phyloP scores from a whole-genome alignment of 2,113 vertebrate genomes.

The Scartelaos histophorus region DNA sequence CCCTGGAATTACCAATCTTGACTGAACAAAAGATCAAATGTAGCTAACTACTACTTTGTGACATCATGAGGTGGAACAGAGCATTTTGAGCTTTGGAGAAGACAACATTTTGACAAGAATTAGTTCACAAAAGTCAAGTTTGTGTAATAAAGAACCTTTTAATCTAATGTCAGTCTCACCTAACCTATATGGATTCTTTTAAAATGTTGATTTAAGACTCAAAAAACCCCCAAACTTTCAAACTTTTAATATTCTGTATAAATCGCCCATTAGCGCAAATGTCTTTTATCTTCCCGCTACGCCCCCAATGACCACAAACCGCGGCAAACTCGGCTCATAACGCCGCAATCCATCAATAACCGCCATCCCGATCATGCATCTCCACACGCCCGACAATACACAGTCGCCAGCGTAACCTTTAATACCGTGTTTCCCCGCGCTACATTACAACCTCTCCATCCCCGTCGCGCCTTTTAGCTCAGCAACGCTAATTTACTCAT shows the following conservation, averaged over 20 bases:
- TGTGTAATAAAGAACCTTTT: too few species aligned
- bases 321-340: conserved; percentile 13
- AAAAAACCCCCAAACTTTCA: background rate
- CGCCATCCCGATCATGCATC: conserved; percentile 17
- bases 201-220: background rate
- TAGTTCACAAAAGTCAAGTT: too few species aligned
- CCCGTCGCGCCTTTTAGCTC: conserved; percentile 54
- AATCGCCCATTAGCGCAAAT: conserved; percentile 41
- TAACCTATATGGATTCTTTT: background rate
- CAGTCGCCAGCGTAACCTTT: conserved; percentile 37
- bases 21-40: too few species aligned
- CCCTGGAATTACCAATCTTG: too few species aligned
- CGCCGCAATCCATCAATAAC: conserved; percentile 49
- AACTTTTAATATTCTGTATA: conserved; percentile 15
- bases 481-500: conserved; percentile 67
- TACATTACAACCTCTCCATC: conserved; percentile 50
- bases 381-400: conserved; percentile 13
- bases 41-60: too few species aligned
- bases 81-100: too few species aligned
- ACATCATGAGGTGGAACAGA: too few species aligned
- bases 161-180: background rate
- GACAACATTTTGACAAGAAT: too few species aligned
- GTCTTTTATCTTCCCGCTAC: conserved; percentile 9
- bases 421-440: conserved; percentile 39
- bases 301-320: conserved; percentile 24